A percentile compares a stretch with the other conserved stretches of the same genome.
These are phyloP conservation scores for Scaeva pyrastri DNA, from an alignment of 2,888 invertebrate species.

Conservation along the genomic window DNA sequence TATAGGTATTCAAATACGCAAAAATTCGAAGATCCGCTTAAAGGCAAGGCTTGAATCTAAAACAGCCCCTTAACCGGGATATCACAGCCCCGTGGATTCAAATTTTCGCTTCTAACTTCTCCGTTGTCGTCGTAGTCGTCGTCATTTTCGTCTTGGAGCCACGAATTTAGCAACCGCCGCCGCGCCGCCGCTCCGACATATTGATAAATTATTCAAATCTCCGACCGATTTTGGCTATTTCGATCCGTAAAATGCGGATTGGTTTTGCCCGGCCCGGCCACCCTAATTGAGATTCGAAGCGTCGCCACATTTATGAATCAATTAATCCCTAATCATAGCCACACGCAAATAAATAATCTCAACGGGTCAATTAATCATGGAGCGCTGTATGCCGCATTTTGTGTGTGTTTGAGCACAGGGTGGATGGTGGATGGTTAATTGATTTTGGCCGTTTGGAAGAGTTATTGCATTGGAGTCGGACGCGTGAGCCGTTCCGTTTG, in stretches of 20 bases:
- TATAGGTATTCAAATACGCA: not conserved
- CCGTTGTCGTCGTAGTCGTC: not conserved
- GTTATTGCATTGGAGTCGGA: conserved; percentile 50
- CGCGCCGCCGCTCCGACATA: no score
- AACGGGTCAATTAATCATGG: conserved; percentile 66
- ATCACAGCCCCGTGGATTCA: conserved; percentile 12
- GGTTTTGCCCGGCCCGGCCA: conserved; percentile 43
- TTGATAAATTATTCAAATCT: conserved; percentile 68
- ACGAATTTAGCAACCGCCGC: not conserved
- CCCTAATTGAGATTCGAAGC: conserved; percentile 64
- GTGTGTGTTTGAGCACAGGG: conserved; percentile 44
- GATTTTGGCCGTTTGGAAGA: conserved; percentile 61
- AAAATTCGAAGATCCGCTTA: conserved; percentile 24
- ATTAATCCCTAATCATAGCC: conserved; percentile 74
- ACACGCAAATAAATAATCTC: conserved; percentile 73
- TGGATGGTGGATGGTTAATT: conserved; percentile 67
- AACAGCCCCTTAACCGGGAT: conserved; percentile 59
- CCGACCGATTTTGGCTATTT: conserved; percentile 61
- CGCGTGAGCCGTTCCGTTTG: conserved; percentile 1
- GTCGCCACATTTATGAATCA: conserved; percentile 72
- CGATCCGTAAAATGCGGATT: conserved; percentile 39
- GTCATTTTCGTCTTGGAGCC: not conserved
- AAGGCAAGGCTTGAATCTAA: conserved; percentile 63
- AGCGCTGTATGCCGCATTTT: conserved; percentile 25
- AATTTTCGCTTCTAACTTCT: conserved; percentile 40